phyloP scores from a whole-genome alignment of 2,888 invertebrate species.

The Acrobasis repandana region DNA sequence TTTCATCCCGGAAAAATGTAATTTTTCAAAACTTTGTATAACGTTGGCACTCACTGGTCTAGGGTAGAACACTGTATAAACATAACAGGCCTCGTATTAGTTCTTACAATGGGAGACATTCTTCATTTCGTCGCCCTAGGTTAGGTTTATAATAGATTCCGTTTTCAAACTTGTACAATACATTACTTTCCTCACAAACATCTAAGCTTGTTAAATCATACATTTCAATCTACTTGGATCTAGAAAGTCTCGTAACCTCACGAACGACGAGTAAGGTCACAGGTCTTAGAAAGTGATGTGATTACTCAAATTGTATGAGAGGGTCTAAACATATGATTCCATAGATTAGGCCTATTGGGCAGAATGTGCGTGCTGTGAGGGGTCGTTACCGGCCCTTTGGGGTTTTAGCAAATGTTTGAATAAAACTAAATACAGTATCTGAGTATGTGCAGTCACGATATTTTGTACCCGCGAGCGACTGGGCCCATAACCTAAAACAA shows the following conservation, averaged over 20 bases:
- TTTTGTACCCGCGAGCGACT: not conserved
- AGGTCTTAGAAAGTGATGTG: conserved; percentile 19
- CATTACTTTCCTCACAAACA: not conserved
- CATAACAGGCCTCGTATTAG: too few species aligned
- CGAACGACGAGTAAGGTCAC: conserved; percentile 15
- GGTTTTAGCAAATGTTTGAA: not conserved
- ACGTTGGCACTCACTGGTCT: too few species aligned
- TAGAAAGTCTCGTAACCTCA: conserved; percentile 8
- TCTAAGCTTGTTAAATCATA: conserved; percentile 4
- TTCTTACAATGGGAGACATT: too few species aligned
- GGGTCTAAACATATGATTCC: conserved; percentile 5
- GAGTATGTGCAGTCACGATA: not conserved
- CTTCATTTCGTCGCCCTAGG: too few species aligned
- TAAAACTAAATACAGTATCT: too few species aligned
- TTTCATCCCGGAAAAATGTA: too few species aligned
- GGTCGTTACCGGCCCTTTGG: not conserved
- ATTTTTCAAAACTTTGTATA: too few species aligned
- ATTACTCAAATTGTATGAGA: conserved; percentile 16
- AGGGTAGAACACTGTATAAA: too few species aligned
- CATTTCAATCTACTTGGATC: not conserved
- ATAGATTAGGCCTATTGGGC: conserved; percentile 7
- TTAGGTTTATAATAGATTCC: too few species aligned
- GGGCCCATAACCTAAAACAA: not conserved
- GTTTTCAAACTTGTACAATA: not conserved
- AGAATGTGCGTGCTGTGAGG: not conserved